Base-by-base conservation (phyloP, 2,888 invertebrate genomes). In the Chloromyia formosa region DNA sequence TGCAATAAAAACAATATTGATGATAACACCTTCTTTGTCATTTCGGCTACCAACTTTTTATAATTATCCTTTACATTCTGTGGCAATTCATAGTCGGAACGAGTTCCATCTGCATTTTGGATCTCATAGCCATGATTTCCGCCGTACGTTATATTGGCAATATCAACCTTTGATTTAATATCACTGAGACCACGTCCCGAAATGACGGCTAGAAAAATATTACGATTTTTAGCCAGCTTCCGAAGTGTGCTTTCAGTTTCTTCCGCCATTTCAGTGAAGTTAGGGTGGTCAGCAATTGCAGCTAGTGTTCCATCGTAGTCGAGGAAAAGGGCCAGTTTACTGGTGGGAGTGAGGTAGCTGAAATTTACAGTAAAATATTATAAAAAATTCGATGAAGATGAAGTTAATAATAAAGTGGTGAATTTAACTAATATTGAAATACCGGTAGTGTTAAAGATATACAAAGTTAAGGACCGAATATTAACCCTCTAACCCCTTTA, bases 251-350 rank as follows among this genome's bases (percentile, higher is more conserved):
- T 86, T 82, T 91, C 91, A 0, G 92, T 90, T 82, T 91, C 91
- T 9, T 87, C 83, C 1, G 92, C 90, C 80, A 93, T 88, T 45
- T 88, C 87, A 1, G 92, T 92, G 56, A 92, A 85, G 81, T 90
- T 90, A 1, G 92, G 93, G 84, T 91, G 92, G 2, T 90, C 89
- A 0, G 90, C 90, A 66, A 93, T 89, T 1, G 92, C 91, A 0
- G 92, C 91, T 78, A 93, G 83, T 3, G 93, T 93, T 61, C 93
- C 93, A 83, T 93, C 93, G 80, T 92, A 93, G 82, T 93, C 93
- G 79, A 93, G 83, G 0, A 92, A 83, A 1, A 93, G 83, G 0
- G 92, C 91, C 79, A 93, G 82, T 80, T 91, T 90, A 79, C 89
- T 87, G 20, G 88, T 87, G 54, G 87, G 86, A 73, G 89, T 89